A percentile compares a stretch with the other conserved stretches of the same genome.
phyloP scores from a whole-genome alignment of 2,113 vertebrate genomes.

The Condylura cristata region DNA sequence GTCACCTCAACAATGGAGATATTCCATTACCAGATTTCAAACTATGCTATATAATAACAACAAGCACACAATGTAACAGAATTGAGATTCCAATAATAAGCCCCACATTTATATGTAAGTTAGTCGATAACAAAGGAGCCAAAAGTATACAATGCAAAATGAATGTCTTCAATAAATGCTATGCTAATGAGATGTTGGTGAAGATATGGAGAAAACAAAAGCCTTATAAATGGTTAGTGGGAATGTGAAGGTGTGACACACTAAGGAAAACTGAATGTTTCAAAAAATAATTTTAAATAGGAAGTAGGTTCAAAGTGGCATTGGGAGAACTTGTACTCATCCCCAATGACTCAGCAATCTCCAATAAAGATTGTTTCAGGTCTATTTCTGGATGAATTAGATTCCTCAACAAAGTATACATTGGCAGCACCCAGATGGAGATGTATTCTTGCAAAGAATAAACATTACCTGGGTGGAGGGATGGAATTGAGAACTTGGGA shows the following conservation, averaged over 20 bases:
- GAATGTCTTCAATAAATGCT: neutral
- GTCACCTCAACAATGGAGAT: neutral
- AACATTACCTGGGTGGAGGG: too few relatives aligned
- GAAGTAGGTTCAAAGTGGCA: neutral
- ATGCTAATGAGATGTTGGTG: too few relatives aligned
- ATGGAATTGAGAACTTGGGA: too few relatives aligned
- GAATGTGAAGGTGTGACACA: neutral
- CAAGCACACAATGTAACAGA: neutral
- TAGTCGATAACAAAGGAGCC: neutral
- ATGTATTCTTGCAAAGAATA: too few relatives aligned
- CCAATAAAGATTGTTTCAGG: too few relatives aligned
- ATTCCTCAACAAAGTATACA: too few relatives aligned
- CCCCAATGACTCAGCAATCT: too few relatives aligned
- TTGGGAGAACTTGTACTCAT: too few relatives aligned
- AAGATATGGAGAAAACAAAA: neutral
- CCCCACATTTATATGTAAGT: neutral
- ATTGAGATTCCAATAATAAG: neutral
- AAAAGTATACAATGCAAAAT: neutral
- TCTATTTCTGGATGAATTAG: too few relatives aligned
- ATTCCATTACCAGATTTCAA: neutral
- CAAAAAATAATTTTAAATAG: neutral
- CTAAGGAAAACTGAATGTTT: neutral
- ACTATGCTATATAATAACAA: neutral
- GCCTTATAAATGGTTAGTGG: neutral
- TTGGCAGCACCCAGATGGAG: too few relatives aligned